Conservation (phyloP, 2,888 invertebrate species). For the Chaetoderma sp. region DNA sequence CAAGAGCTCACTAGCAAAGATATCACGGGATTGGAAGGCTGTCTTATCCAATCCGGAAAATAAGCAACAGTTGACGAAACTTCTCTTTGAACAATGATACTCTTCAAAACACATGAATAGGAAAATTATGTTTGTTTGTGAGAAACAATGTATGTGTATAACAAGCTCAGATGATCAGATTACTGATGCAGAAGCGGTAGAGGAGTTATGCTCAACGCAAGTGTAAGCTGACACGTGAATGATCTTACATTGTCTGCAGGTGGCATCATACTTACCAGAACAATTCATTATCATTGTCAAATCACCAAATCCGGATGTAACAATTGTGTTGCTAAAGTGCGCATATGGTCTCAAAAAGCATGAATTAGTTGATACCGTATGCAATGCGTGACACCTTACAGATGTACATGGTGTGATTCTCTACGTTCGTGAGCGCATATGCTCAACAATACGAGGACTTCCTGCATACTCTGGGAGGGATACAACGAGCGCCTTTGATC, state of each 20-base stretch:
- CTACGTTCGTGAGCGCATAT: constrained; percentile 14
- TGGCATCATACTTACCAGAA: not conserved
- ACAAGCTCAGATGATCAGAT: not conserved
- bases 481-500: constrained; percentile 30
- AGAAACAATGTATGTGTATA: not conserved
- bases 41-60: not conserved
- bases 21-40: not conserved
- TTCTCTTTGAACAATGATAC: not conserved
- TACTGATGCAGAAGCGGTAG: not conserved
- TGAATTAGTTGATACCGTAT: constrained; percentile 27
- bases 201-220: not conserved
- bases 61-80: not conserved
- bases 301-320: constrained; percentile 32
- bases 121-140: not conserved
- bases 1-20: not conserved
- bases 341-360: not conserved
- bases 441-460: constrained; percentile 10
- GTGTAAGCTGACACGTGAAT: not conserved
- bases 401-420: constrained; percentile 14
- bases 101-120: not conserved
- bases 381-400: constrained; percentile 25
- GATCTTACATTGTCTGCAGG: not conserved
- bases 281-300: constrained; percentile 19
- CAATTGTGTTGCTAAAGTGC: constrained; percentile 20
- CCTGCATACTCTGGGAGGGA: constrained; percentile 32